Percentiles rank a stretch among this genome's conserved stretches.
Evolutionary conservation across 1,140 invertebrate genomes (phyloP).

Genomic region (Hyles euphorbiae): DNA sequence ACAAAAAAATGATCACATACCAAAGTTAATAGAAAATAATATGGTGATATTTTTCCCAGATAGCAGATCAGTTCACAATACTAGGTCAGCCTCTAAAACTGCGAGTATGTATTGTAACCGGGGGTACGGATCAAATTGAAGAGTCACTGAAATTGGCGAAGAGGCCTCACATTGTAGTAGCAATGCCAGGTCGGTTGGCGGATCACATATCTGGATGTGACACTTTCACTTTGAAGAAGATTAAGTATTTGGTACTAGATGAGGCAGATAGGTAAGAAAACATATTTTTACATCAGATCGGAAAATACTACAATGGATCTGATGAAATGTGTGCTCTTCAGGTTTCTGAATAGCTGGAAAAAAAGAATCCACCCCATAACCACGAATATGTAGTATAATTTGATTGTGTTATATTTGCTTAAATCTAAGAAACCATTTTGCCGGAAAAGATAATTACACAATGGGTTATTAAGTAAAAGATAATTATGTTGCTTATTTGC

Average conservation of each 20-base stretch:
- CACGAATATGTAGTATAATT: too few relatives aligned
- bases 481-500: constrained; percentile 10
- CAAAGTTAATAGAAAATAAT: constrained; percentile 7
- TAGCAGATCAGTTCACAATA: constrained; percentile 94
- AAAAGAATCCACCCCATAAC: too few relatives aligned
- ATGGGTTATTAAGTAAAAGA: too few relatives aligned
- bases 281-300: too few relatives aligned
- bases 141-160: constrained; percentile 92
- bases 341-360: too few relatives aligned
- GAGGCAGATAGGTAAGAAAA: constrained; percentile 87
- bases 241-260: constrained; percentile 93
- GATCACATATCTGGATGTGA: constrained; percentile 92
- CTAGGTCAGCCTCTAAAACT: constrained; percentile 91
- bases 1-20: too few relatives aligned
- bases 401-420: too few relatives aligned
- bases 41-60: constrained; percentile 75
- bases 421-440: too few relatives aligned
- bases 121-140: constrained; percentile 94
- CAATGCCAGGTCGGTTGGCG: constrained; percentile 92
- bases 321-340: too few relatives aligned
- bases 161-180: constrained; percentile 94
- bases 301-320: too few relatives aligned
- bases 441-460: too few relatives aligned
- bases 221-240: constrained; percentile 87
- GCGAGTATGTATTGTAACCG: constrained; percentile 89